phyloP scores from a whole-genome alignment of 2,888 invertebrate species.

The Chrysolina oricalcia region DNA sequence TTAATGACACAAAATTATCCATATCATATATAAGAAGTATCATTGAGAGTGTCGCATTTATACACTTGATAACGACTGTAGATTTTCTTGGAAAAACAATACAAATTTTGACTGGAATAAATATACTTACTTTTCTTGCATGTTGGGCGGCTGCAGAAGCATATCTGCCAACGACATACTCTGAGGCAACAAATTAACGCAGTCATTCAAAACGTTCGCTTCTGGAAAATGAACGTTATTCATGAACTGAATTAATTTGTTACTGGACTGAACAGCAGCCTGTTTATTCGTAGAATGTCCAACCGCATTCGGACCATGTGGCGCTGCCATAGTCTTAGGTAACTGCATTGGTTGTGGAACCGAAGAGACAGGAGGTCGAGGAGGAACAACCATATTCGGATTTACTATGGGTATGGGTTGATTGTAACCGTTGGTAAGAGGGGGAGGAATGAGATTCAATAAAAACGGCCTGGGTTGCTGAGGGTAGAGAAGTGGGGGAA shows the following conservation, averaged over 20 bases:
- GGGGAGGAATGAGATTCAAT: conserved; percentile 55
- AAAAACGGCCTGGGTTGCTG: conserved; percentile 56
- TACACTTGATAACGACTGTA: too few relatives aligned
- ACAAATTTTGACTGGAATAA: background rate
- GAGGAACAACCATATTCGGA: conserved; percentile 56
- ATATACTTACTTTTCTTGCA: conserved; percentile 72
- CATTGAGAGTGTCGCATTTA: too few relatives aligned
- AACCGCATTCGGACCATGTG: conserved; percentile 34
- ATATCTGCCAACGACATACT: conserved; percentile 76
- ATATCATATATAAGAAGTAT: too few relatives aligned
- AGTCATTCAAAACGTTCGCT: conserved; percentile 65
- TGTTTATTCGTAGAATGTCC: conserved; percentile 19
- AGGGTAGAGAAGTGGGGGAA: conserved; percentile 54
- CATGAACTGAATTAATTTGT: conserved; percentile 75
- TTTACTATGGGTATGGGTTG: conserved; percentile 60
- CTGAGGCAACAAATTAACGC: conserved; percentile 73
- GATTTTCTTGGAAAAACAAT: too few relatives aligned
- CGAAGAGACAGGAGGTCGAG: conserved; percentile 48
- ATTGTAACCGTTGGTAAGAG: conserved; percentile 51
- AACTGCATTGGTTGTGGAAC: conserved; percentile 48
- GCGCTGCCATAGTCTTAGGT: conserved; percentile 35
- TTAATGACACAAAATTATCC: too few relatives aligned
- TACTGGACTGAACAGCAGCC: conserved; percentile 48
- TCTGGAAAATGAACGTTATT: conserved; percentile 76
- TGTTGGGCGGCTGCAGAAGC: conserved; percentile 71